Percentiles rank a stretch among this genome's conserved stretches.
phyloP scores from a whole-genome alignment of 2,797 vertebrate species.

The Lagocephalus sceleratus region DNA sequence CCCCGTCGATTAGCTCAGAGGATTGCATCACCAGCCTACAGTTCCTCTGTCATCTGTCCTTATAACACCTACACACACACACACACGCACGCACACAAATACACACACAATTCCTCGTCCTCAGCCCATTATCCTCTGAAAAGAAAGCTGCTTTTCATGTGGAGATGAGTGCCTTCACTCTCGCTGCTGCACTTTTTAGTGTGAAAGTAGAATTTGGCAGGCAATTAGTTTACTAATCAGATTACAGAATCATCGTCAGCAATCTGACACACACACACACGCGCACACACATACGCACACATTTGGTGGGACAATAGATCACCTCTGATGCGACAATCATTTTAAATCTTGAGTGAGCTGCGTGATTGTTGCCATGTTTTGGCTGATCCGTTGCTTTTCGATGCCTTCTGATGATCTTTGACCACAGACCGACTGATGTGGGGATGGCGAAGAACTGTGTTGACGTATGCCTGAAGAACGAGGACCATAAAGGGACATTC shows the following conservation, averaged over 20 bases:
- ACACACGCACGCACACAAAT: conserved; percentile 16
- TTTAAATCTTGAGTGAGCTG: conserved; percentile 1
- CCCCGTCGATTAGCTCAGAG: conserved; percentile 12
- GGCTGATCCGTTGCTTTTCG: conserved; percentile 32
- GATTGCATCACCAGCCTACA: conserved; percentile 46
- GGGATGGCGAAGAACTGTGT: conserved; percentile 21
- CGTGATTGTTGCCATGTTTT: conserved; percentile 21
- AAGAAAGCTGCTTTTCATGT: conserved; percentile 25
- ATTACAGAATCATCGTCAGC: conserved; percentile 1
- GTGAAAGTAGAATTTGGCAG: background rate
- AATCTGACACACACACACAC: conserved; percentile 1
- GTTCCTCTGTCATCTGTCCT: conserved; percentile 43
- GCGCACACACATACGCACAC: conserved; percentile 9
- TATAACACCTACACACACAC: conserved; percentile 42
- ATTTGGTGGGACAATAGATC: background rate
- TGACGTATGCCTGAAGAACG: conserved; percentile 36
- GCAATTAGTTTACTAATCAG: background rate
- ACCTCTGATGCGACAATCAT: conserved; percentile 1
- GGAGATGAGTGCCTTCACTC: conserved; percentile 11
- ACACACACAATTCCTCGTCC: conserved; percentile 34
- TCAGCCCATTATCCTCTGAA: conserved; percentile 32
- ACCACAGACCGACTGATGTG: conserved; percentile 38
- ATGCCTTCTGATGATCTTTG: conserved; percentile 36
- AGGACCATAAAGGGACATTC: conserved; percentile 40
- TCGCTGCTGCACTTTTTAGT: conserved; percentile 4